Evolutionary conservation across 2,113 vertebrate species (phyloP).

Genomic region (Pheucticus melanocephalus): DNA sequence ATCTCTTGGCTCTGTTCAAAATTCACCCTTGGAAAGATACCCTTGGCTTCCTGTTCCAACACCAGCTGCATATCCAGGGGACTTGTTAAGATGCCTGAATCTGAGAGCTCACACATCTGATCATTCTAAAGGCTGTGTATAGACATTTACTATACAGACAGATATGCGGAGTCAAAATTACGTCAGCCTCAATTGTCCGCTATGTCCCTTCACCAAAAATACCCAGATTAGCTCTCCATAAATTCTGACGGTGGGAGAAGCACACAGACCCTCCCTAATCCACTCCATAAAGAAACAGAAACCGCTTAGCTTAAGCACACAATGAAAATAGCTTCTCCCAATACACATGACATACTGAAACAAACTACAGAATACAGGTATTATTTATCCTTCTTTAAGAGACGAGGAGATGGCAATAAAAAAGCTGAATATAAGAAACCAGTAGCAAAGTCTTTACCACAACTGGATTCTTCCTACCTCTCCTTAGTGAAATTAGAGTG

Average conservation of each 20-base stretch:
- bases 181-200: background rate
- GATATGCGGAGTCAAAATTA: background rate
- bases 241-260: background rate
- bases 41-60: background rate
- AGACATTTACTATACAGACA: background rate
- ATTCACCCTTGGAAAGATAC: background rate
- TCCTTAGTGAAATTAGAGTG: background rate
- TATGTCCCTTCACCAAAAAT: background rate
- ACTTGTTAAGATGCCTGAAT: background rate
- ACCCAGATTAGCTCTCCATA: background rate
- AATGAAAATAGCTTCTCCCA: background rate
- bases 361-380: fast-evolving
- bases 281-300: background rate
- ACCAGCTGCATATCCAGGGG: background rate
- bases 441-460: background rate
- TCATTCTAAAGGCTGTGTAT: background rate
- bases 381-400: background rate
- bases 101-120: fast-evolving
- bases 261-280: background rate
- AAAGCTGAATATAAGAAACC: background rate
- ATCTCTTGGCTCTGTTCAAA: background rate
- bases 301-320: background rate
- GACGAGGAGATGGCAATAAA: background rate
- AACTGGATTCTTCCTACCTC: background rate
- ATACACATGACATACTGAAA: background rate